Conservation (phyloP, 2,888 invertebrate genomes). For the Oligia latruncula region DNA sequence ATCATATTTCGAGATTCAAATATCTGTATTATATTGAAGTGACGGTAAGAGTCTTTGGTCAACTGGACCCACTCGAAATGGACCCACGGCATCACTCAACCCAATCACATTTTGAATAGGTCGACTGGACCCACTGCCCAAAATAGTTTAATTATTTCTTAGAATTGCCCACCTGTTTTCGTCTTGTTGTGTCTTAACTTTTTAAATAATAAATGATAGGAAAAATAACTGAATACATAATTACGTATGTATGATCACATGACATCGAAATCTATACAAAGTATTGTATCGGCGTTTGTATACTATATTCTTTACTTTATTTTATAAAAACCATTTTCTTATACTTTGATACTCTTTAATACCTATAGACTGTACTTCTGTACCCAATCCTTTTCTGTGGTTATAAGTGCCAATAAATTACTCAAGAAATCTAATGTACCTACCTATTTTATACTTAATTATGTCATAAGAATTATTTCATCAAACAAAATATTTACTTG, state of each 20-base stretch:
- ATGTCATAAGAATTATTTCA: slow-evolving; percentile 56
- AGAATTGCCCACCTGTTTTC: slow-evolving; percentile 57
- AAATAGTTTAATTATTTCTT: slow-evolving; percentile 52
- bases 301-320: slow-evolving; percentile 51
- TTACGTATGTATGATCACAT: slow-evolving; percentile 53
- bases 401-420: slow-evolving; percentile 69
- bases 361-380: slow-evolving; percentile 45
- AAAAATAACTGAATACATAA: slow-evolving; percentile 41
- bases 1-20: slow-evolving; percentile 22
- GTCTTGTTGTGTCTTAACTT: slow-evolving; percentile 47
- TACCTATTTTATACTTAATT: slow-evolving; percentile 56
- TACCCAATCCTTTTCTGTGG: slow-evolving; percentile 57
- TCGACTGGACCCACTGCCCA: too few species aligned
- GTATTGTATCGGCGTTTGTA: slow-evolving; percentile 61
- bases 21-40: slow-evolving; percentile 45
- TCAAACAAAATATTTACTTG: slow-evolving; percentile 58
- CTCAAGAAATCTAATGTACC: slow-evolving; percentile 53
- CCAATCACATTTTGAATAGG: too few species aligned
- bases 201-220: slow-evolving; percentile 41
- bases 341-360: slow-evolving; percentile 54
- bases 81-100: too few species aligned
- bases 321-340: slow-evolving; percentile 51
- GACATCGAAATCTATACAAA: slow-evolving; percentile 64
- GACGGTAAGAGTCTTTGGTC: slow-evolving; percentile 32
- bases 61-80: too few species aligned